These are phyloP conservation scores for Cyclargus thomasi DNA, from an alignment of 1,140 invertebrate species.

Conservation along the genomic window DNA sequence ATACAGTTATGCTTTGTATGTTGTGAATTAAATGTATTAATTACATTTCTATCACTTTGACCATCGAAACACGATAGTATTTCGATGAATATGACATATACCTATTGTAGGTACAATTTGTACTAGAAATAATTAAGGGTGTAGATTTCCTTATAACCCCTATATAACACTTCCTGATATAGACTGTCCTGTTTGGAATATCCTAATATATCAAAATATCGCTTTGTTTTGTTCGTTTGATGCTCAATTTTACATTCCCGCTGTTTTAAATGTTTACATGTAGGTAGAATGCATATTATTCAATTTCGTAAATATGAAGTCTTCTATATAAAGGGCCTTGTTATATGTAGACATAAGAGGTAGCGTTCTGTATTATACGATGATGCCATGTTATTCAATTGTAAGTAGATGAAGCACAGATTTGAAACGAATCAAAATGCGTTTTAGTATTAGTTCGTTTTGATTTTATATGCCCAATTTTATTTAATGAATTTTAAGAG, in stretches of 20 bases:
- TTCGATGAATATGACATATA: not conserved
- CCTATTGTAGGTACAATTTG: not conserved
- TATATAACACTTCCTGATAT: slow-evolving; percentile 11
- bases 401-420: slow-evolving; percentile 30
- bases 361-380: slow-evolving; percentile 37
- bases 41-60: not conserved
- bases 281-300: slow-evolving; percentile 14
- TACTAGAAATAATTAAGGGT: not conserved
- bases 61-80: too few relatives aligned
- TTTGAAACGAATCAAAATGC: slow-evolving; percentile 56
- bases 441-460: slow-evolving; percentile 69
- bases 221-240: slow-evolving; percentile 6
- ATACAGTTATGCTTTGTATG: slow-evolving; percentile 2
- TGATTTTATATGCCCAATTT: slow-evolving; percentile 39
- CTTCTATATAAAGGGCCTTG: slow-evolving; percentile 59
- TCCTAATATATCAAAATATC: not conserved
- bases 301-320: slow-evolving; percentile 29
- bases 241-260: slow-evolving; percentile 15
- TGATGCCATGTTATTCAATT: slow-evolving; percentile 59
- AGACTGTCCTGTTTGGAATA: slow-evolving; percentile 2
- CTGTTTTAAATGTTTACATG: not conserved
- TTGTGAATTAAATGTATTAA: slow-evolving; percentile 12
- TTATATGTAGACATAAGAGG: slow-evolving; percentile 39
- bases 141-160: not conserved
- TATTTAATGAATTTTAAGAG: slow-evolving; percentile 32